Conservation (phyloP, 2,113 vertebrate species). For the Leptocoma aspasia region DNA sequence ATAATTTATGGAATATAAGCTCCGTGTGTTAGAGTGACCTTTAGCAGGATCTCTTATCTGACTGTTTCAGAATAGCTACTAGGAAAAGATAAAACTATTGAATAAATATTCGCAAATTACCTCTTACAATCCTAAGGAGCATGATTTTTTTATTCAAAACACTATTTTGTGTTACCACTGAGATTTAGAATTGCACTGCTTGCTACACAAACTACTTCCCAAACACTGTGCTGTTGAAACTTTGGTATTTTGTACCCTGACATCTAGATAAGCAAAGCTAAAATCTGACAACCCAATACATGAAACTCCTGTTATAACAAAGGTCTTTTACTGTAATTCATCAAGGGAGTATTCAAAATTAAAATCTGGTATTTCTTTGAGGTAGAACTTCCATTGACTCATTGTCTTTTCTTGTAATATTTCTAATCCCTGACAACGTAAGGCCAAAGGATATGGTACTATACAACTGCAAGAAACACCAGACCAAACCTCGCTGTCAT, state of each 20-base stretch:
- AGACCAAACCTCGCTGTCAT: not conserved
- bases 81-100: not conserved
- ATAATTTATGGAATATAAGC: not conserved
- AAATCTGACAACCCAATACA: not conserved
- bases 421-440: accelerated
- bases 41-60: not conserved
- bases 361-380: not conserved
- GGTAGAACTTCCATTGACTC: not conserved
- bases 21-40: not conserved
- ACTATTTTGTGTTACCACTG: not conserved
- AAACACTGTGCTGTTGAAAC: not conserved
- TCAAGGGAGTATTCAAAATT: not conserved
- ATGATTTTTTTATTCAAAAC: not conserved
- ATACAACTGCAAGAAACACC: not conserved
- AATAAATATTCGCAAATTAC: not conserved
- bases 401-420: not conserved
- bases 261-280: not conserved
- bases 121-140: not conserved
- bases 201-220: not conserved
- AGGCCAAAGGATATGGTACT: not conserved
- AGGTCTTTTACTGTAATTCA: not conserved
- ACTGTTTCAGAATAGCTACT: not conserved
- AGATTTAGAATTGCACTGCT: not conserved
- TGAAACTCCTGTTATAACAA: not conserved
- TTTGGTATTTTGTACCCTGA: not conserved